phyloP scores from a whole-genome alignment of 2,888 invertebrate species.

The Epicampocera succincta region DNA sequence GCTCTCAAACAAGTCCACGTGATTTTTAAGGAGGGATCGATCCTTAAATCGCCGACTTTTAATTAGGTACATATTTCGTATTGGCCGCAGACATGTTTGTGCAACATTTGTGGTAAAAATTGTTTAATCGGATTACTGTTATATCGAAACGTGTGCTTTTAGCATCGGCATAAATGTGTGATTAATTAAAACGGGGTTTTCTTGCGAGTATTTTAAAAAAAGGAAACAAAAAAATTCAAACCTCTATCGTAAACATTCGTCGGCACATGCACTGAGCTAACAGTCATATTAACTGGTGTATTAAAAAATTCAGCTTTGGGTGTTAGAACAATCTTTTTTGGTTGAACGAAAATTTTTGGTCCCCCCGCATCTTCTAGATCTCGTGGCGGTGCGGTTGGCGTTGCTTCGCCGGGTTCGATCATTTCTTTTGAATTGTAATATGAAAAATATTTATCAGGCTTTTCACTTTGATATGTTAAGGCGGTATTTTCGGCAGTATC shows the following conservation, averaged over 20 bases:
- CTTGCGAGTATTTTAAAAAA: constrained; percentile 29
- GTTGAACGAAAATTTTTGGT: constrained; percentile 83
- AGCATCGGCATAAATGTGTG: constrained; percentile 64
- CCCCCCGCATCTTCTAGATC: constrained; percentile 84
- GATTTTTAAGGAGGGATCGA: background rate
- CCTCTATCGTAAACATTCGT: constrained; percentile 96
- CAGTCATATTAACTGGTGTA: constrained; percentile 88
- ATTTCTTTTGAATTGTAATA: constrained; percentile 88
- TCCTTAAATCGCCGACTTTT: background rate
- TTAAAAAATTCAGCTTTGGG: constrained; percentile 90
- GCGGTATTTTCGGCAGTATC: constrained; percentile 93
- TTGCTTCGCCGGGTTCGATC: constrained; percentile 84
- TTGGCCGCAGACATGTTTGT: constrained; percentile 68
- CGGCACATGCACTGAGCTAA: constrained; percentile 96
- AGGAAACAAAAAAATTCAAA: constrained; percentile 80
- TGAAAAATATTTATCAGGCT: constrained; percentile 84
- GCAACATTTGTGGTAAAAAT: constrained; percentile 71
- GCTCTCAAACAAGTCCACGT: background rate
- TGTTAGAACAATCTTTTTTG: constrained; percentile 85
- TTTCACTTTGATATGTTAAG: constrained; percentile 84
- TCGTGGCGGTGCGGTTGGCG: constrained; percentile 82
- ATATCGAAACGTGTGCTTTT: constrained; percentile 59
- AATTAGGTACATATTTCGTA: constrained; percentile 67
- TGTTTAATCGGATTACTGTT: background rate
- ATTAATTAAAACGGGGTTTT: constrained; percentile 23